Evolutionary conservation across 2,888 invertebrate species (phyloP), one percentile per base, ranked within the genome.

Genomic region (Sturmia bella): DNA sequence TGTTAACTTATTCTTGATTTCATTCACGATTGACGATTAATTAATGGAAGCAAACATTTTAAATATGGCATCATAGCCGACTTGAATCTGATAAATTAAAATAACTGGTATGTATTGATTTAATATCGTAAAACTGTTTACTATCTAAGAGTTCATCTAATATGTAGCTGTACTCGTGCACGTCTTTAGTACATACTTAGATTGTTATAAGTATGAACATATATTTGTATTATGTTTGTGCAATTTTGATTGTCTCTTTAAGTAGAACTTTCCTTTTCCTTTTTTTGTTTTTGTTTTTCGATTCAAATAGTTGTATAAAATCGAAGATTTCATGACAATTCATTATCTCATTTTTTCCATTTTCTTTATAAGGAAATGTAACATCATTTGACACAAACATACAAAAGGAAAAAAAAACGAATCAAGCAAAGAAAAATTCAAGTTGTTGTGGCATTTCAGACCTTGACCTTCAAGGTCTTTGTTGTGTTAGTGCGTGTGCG

Each of bases 271-370:
- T 24, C 1, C 48, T 27, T 59, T 5, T 56, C 12, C 5, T 57
- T 21, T 24, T 0, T 59, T 27, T 59, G 12, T 56, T 15, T 56
- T 57, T 56, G 32, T 59, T 57, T 5, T n/a, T n/a, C n/a, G n/a
- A 39, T 3, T 19, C 39, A 27, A 27, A 12, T 27, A 21, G 1
- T 52, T 12, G 24, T 41, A 24, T 61, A 19, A 27, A 27, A 59
- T 56, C 59, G 13, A 39, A 61, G 50, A 39, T 39, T 74, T 57
- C 27, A 64, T 48, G 48, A 64, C 64, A 74, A 56, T 72, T 52
- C 45, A 56, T 64, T 24, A 74, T 54, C 19, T 39, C 24, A 12
- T 68, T 45, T 37, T 45, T 32, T 19, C 3, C 37, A 45, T 37
- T 24, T 12, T 43, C 32, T 32, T 3, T 27, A 27, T 24, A 2